phyloP scores from a whole-genome alignment of 2,797 vertebrate species.

The Clarias pachynema region DNA sequence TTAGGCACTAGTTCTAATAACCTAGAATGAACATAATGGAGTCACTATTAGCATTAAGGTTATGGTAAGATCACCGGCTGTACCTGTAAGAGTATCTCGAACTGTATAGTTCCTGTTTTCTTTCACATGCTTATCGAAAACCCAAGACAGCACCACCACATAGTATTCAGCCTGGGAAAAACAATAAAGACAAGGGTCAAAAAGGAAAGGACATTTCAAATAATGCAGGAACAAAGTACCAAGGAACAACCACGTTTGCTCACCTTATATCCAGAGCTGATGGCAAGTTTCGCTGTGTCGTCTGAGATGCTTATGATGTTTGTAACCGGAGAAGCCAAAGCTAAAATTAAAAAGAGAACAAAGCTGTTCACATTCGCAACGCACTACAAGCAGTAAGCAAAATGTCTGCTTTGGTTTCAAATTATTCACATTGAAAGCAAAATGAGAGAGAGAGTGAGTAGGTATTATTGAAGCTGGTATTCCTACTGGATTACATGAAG shows the following conservation, averaged over 20 bases:
- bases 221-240: too few species aligned
- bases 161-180: constrained; percentile 83
- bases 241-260: background rate
- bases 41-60: background rate
- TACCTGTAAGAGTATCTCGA: constrained; percentile 80
- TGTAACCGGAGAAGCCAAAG: constrained; percentile 85
- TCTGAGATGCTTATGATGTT: constrained; percentile 73
- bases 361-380: background rate
- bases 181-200: constrained; percentile 22
- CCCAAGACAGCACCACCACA: constrained; percentile 87
- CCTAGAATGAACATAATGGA: background rate
- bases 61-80: too few species aligned
- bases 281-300: constrained; percentile 82
- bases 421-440: background rate
- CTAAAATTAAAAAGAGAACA: constrained; percentile 65
- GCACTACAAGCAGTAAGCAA: constrained; percentile 42
- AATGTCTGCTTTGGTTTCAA: background rate
- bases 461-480: background rate
- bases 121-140: constrained; percentile 88
- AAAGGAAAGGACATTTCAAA: background rate
- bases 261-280: constrained; percentile 75
- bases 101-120: constrained; percentile 84
- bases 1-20: too few species aligned
- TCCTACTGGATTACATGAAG: background rate
- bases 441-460: background rate